Percentiles rank a stretch among this genome's conserved stretches.
Conservation (phyloP, 30 jellyfish, hydroid and myxozoan genomes). For the Cassiopea andromeda region DNA sequence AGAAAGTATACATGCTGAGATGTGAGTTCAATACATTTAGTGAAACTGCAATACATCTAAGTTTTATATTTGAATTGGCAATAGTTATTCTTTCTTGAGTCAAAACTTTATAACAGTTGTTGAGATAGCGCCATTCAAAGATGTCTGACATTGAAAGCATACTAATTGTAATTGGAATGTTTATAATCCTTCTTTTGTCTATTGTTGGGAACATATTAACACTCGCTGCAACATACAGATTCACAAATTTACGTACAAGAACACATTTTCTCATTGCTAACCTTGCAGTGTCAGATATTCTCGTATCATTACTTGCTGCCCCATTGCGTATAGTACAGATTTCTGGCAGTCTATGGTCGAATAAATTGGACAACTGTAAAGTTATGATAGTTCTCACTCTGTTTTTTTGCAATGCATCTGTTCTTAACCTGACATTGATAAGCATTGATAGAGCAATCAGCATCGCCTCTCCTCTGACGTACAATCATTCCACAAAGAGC, state of each 20-base stretch:
- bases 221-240: constrained; percentile 34
- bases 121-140: not conserved
- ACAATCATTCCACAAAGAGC: constrained; percentile 23
- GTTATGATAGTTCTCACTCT: constrained; percentile 43
- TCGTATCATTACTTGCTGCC: constrained; percentile 65
- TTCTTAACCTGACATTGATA: constrained; percentile 58
- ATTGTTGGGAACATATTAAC: constrained; percentile 56
- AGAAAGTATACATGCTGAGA: too few relatives aligned
- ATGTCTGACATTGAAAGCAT: not conserved
- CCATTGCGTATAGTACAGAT: constrained; percentile 55
- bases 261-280: constrained; percentile 53
- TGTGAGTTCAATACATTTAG: too few relatives aligned
- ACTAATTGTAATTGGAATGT: constrained; percentile 47
- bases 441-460: constrained; percentile 71
- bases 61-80: too few relatives aligned
- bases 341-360: constrained; percentile 52
- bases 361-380: constrained; percentile 42
- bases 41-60: too few relatives aligned
- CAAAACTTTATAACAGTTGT: not conserved
- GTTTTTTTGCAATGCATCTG: constrained; percentile 71
- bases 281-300: constrained; percentile 66
- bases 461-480: constrained; percentile 63
- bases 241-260: constrained; percentile 43
- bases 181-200: constrained; percentile 27
- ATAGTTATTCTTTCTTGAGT: not conserved